phyloP scores from a whole-genome alignment of 1,140 invertebrate species.

The Platyura marginata region DNA sequence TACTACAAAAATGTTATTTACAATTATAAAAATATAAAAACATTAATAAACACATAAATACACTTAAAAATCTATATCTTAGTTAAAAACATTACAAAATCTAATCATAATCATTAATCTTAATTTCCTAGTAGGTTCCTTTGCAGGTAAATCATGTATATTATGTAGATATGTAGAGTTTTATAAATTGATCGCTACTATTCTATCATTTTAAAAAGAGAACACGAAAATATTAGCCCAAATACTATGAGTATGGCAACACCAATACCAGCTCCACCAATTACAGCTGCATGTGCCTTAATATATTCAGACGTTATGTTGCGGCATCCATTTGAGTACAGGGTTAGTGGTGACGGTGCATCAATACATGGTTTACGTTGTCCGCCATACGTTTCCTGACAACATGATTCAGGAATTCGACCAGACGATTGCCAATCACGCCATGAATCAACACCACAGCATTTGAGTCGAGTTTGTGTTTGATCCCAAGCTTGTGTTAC shows the following conservation, averaged over 20 bases:
- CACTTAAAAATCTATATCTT: no score
- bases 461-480: conserved; percentile 59
- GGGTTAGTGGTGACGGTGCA: conserved; percentile 36
- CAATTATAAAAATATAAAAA: no score
- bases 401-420: conserved; percentile 60
- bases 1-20: no score
- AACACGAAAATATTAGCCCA: conserved; percentile 52
- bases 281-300: conserved; percentile 53
- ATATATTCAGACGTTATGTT: conserved; percentile 47
- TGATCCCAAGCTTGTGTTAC: conserved; percentile 67
- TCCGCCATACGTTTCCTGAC: conserved; percentile 44
- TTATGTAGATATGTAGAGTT: no score
- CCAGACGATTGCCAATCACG: conserved; percentile 63
- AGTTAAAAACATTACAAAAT: no score
- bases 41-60: no score
- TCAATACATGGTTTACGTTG: conserved; percentile 41
- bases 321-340: conserved; percentile 54
- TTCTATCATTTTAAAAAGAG: conserved; percentile 54
- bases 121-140: no score
- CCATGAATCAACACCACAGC: conserved; percentile 59
- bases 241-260: conserved; percentile 64
- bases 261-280: conserved; percentile 61
- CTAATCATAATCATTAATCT: no score
- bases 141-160: no score
- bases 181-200: no score